phyloP scores from a whole-genome alignment of 2,797 vertebrate species.

The Centropyge bicolor region DNA sequence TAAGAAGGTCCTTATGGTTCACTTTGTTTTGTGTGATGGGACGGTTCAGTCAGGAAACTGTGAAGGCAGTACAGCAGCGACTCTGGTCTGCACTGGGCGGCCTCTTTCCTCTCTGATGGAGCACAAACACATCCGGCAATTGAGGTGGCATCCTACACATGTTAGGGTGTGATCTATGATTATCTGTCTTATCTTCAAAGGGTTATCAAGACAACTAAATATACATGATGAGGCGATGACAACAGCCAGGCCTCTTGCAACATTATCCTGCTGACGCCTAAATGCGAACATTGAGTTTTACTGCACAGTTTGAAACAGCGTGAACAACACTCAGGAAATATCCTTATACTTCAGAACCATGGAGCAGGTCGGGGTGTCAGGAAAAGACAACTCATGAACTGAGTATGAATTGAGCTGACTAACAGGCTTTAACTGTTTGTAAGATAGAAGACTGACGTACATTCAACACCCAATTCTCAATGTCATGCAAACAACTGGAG shows the following conservation, averaged over 20 bases:
- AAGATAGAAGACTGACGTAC: not conserved
- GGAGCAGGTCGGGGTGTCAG: not conserved
- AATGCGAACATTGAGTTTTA: not conserved
- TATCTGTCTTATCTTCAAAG: slow-evolving; percentile 79
- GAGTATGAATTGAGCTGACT: not conserved
- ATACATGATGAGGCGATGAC: slow-evolving; percentile 67
- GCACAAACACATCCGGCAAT: slow-evolving; percentile 81
- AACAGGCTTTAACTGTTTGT: too few species aligned
- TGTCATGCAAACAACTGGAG: not conserved
- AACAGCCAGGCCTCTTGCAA: slow-evolving; percentile 28
- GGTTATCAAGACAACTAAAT: slow-evolving; percentile 79
- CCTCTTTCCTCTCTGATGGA: slow-evolving; percentile 77
- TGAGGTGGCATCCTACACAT: slow-evolving; percentile 79
- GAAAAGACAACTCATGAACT: not conserved
- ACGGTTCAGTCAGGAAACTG: slow-evolving; percentile 22
- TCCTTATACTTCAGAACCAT: not conserved
- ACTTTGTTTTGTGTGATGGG: not conserved
- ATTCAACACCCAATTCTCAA: not conserved
- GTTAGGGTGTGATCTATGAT: slow-evolving; percentile 72
- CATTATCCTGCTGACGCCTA: slow-evolving; percentile 7
- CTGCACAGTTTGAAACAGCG: not conserved
- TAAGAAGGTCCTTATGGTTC: not conserved
- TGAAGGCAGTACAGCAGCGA: slow-evolving; percentile 4
- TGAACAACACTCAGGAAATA: not conserved
- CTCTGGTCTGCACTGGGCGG: slow-evolving; percentile 49